Percentiles rank a stretch among this genome's conserved stretches.
phyloP scores from a whole-genome alignment of 2,888 invertebrate genomes.

The Gymnosoma rotundatum region DNA sequence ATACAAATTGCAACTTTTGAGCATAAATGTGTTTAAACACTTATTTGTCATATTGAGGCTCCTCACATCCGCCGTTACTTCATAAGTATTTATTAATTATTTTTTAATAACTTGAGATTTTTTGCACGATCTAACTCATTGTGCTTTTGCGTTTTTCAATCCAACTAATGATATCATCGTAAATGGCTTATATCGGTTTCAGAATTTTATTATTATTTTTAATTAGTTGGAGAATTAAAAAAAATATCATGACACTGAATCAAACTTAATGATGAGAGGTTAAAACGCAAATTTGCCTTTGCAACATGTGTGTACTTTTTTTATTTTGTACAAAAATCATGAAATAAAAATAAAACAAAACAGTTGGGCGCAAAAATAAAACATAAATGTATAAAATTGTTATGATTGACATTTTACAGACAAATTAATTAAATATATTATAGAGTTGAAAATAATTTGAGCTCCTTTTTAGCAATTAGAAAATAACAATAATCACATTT shows the following conservation, averaged over 20 bases:
- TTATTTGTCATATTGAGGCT: constrained; percentile 23
- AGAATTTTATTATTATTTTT: constrained; percentile 16
- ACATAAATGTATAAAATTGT: too few species aligned
- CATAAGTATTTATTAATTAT: not conserved
- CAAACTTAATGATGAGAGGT: constrained; percentile 47
- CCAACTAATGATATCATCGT: constrained; percentile 62
- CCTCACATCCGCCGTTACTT: constrained; percentile 23
- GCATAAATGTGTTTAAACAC: constrained; percentile 15
- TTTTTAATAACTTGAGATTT: not conserved
- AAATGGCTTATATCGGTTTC: constrained; percentile 33
- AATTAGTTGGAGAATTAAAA: too few species aligned
- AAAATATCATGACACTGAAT: constrained; percentile 35
- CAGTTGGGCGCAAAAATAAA: too few species aligned
- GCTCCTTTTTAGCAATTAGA: too few species aligned
- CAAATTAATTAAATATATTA: too few species aligned
- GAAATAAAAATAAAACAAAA: not conserved
- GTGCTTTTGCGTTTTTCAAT: constrained; percentile 5
- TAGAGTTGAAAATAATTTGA: too few species aligned
- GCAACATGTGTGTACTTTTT: constrained; percentile 24
- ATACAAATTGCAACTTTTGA: not conserved
- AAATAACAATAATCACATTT: too few species aligned
- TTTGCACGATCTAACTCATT: constrained; percentile 47
- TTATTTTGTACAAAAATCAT: constrained; percentile 12
- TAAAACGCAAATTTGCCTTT: constrained; percentile 38
- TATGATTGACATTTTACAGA: too few species aligned